Evolutionary conservation across 2,797 vertebrate species (phyloP).

Genomic region (Phrynocephalus vlangalii): DNA sequence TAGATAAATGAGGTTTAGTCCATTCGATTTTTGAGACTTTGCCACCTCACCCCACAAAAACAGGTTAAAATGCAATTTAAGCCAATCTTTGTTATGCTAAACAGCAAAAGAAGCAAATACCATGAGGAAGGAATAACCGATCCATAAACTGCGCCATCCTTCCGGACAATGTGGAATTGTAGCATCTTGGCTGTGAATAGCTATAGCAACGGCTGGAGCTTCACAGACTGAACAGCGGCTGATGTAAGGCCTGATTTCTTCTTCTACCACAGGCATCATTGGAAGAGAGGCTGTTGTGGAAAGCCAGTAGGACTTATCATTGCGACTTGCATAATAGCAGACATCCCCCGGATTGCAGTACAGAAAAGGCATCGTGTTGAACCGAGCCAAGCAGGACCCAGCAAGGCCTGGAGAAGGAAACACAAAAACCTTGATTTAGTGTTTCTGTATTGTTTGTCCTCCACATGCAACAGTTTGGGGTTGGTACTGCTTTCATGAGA

Average conservation of each 20-base stretch:
- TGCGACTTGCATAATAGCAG: constrained; percentile 96
- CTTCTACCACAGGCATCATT: constrained; percentile 97
- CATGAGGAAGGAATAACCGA: constrained; percentile 98
- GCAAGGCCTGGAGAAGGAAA: constrained; percentile 85
- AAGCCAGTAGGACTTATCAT: constrained; percentile 98
- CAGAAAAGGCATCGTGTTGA: constrained; percentile 97
- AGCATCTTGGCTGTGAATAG: constrained; percentile 94
- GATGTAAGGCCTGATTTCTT: constrained; percentile 91
- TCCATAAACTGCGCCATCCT: constrained; percentile 98
- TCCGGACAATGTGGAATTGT: constrained; percentile 92
- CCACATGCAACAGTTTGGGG: background rate
- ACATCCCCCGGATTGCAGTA: constrained; percentile 97
- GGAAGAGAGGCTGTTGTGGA: constrained; percentile 95
- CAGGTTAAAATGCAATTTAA: background rate
- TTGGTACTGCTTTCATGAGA: background rate
- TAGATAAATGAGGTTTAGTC: background rate
- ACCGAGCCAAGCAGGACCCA: constrained; percentile 92
- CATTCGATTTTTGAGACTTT: background rate
- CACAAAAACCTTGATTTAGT: background rate
- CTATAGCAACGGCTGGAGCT: constrained; percentile 94
- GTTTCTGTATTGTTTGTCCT: background rate
- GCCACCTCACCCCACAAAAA: background rate
- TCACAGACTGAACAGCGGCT: constrained; percentile 98
- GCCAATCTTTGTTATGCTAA: background rate
- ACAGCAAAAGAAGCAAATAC: constrained; percentile 75